Evolutionary conservation across 2,113 vertebrate genomes (phyloP).

Genomic region (Ctenodactylus gundi): DNA sequence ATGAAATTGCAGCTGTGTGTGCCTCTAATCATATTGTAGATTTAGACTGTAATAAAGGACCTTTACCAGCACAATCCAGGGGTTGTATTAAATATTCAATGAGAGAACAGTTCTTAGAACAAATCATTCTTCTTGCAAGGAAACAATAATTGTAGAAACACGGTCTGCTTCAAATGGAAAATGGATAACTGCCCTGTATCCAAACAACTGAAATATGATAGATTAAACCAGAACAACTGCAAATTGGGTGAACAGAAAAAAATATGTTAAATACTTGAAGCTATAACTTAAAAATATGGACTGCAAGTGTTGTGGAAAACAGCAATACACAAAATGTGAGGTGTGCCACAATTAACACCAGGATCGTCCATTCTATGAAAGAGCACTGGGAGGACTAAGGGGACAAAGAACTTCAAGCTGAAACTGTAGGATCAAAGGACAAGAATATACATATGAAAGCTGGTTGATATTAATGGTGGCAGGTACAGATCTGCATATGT

Average conservation of each 20-base stretch:
- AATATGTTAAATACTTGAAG: neutral
- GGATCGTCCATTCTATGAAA: neutral
- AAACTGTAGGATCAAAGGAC: neutral
- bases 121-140: neutral
- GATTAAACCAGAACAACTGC: neutral
- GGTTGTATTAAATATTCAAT: conserved; percentile 42
- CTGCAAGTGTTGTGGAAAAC: neutral
- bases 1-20: neutral
- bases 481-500: neutral
- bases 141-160: conserved; percentile 33
- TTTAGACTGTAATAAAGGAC: neutral
- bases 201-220: neutral
- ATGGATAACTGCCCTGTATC: neutral
- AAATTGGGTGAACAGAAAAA: neutral
- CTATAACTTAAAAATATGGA: conserved; percentile 13
- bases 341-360: neutral
- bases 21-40: neutral
- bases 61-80: neutral
- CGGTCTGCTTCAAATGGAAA: neutral
- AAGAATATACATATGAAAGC: neutral
- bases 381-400: neutral
- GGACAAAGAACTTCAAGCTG: neutral
- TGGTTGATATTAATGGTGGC: neutral
- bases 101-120: conserved; percentile 6
- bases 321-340: neutral